Evolutionary conservation across 2,113 vertebrate genomes (phyloP), one percentile per base, ranked within the genome.

Genomic region (Zonotrichia leucophrys): DNA sequence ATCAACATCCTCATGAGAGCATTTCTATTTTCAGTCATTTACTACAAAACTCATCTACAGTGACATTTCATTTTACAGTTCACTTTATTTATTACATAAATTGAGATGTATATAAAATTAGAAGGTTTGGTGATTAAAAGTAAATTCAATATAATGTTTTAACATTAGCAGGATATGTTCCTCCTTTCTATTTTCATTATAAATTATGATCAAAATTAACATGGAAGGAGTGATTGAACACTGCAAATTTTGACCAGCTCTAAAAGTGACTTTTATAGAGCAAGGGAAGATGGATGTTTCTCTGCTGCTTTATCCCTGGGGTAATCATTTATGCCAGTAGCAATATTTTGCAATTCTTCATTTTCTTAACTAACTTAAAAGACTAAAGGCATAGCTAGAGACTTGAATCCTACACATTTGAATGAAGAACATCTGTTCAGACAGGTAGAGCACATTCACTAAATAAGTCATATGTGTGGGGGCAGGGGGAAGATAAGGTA

Each of bases 11-110:
- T 94, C 83, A 47, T 42, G 89, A 94, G 73, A 93, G 66, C 73
- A 35, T 87, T 83, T 92, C 80, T 93, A 25, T 92, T 93, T 95
- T 81, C 79, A 92, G 86, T 92, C 88, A 74, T 89, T 92, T 68
- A 70, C 86, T 86, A 47, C 39, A 83, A 85, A 90, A 83, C 73
- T 92, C 86, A 77, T 92, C 80, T 90, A 66, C 63, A 46, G 76
- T 81, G 76, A 86, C 80, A 89, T 89, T 95, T 94, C 83, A 52
- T 94, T 94, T 95, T 72, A 67, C 68, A 63, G 63, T 67, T 93
- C 64, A 72, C 31, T 92, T 90, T 97, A 91, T 79, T 89, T 91
- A 81, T 94, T 89, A 30, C 28, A 67, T 73, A 81, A 83, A 90
- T 81, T 39, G 78, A 95, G 53, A 85, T 25, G 31, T 23, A 41